These are phyloP conservation scores for Halictus quadricinctus DNA, from an alignment of 2,888 invertebrate species.

Conservation along the genomic window DNA sequence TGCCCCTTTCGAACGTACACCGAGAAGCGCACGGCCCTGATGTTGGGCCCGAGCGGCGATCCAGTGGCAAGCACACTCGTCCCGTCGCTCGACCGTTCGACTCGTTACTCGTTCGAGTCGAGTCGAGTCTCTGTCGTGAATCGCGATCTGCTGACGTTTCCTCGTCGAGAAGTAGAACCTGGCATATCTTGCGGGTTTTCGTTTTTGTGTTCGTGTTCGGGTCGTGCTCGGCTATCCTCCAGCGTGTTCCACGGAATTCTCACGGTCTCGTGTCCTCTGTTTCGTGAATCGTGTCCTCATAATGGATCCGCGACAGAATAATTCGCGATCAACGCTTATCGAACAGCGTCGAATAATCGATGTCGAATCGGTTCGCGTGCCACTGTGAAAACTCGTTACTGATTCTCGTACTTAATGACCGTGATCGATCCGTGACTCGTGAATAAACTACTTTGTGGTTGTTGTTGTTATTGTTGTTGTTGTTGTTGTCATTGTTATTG, in stretches of 20 bases:
- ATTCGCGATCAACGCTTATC: slow-evolving; percentile 61
- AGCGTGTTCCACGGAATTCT: background rate
- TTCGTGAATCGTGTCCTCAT: background rate
- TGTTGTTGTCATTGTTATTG: background rate
- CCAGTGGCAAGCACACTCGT: slow-evolving; percentile 74
- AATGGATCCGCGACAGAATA: slow-evolving; percentile 56
- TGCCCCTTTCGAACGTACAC: slow-evolving; percentile 11
- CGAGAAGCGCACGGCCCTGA: slow-evolving; percentile 73
- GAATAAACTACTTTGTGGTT: slow-evolving; percentile 26
- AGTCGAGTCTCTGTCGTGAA: slow-evolving; percentile 74
- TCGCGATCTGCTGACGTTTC: slow-evolving; percentile 80
- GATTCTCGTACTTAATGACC: slow-evolving; percentile 48
- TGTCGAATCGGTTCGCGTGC: slow-evolving; percentile 59
- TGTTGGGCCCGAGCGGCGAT: slow-evolving; percentile 73
- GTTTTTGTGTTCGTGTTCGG: background rate
- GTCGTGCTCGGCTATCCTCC: slow-evolving; percentile 24
- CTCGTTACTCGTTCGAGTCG: slow-evolving; percentile 67
- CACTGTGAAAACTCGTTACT: slow-evolving; percentile 58
- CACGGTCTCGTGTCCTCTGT: background rate
- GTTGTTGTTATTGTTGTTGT: background rate
- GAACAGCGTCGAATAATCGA: slow-evolving; percentile 56
- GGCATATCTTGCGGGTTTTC: slow-evolving; percentile 26
- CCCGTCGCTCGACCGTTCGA: slow-evolving; percentile 77
- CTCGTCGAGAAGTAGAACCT: slow-evolving; percentile 39
- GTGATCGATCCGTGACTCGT: slow-evolving; percentile 42